Percentiles rank a stretch among this genome's conserved stretches.
These are phyloP conservation scores for Lithophane semibrunnea DNA, from an alignment of 2,888 invertebrate species.

Conservation along the genomic window DNA sequence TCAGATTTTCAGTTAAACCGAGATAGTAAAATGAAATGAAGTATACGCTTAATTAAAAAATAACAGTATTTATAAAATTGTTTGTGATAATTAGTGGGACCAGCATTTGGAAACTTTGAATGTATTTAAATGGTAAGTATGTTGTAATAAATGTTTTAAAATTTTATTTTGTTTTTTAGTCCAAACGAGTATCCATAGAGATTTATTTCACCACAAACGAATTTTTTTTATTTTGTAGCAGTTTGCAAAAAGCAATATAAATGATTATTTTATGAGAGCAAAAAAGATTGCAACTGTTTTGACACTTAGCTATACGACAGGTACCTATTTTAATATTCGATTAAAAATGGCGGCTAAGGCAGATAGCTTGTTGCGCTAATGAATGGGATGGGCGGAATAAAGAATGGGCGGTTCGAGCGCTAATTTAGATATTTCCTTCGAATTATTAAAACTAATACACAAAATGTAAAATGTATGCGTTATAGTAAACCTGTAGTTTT, in stretches of 20 bases:
- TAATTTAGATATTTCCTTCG: too few relatives aligned
- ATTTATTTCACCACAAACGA: slow-evolving; percentile 1
- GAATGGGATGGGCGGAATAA: too few relatives aligned
- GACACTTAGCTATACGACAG: background rate
- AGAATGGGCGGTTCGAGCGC: too few relatives aligned
- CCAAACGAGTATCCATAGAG: background rate
- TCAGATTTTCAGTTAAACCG: slow-evolving; percentile 5
- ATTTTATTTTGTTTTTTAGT: slow-evolving; percentile 4
- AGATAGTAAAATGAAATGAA: slow-evolving; percentile 15
- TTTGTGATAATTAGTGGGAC: slow-evolving; percentile 45
- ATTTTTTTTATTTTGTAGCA: background rate
- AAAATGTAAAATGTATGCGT: too few relatives aligned
- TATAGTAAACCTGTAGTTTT: too few relatives aligned
- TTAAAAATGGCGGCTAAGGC: background rate
- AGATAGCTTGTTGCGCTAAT: too few relatives aligned
- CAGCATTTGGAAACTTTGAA: slow-evolving; percentile 34
- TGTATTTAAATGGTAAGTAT: slow-evolving; percentile 55
- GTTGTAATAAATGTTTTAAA: slow-evolving; percentile 42
- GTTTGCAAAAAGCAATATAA: slow-evolving; percentile 9
- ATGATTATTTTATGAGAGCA: slow-evolving; percentile 8
- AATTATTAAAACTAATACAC: too few relatives aligned
- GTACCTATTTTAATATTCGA: background rate
- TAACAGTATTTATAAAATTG: slow-evolving; percentile 26
- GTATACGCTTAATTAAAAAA: background rate
- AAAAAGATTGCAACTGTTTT: slow-evolving; percentile 16